Base-by-base conservation (phyloP, 2,113 vertebrate genomes). In the Columba janthina region DNA sequence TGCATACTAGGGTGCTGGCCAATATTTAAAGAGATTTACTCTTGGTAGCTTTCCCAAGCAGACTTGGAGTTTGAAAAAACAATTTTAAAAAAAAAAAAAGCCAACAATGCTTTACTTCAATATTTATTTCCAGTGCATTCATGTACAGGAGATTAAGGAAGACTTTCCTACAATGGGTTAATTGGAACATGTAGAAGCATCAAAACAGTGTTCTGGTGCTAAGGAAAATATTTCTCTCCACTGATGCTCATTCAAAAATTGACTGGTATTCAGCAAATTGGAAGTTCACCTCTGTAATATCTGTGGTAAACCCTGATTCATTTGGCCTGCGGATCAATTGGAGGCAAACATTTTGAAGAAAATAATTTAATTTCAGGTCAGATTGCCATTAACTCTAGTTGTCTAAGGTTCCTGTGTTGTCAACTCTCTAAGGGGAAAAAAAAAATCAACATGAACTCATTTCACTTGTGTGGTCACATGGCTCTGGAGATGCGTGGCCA, bases 31-130 rank as follows among this genome's bases (percentile, higher is more conserved):
- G 34, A 72, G 42, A 96, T 93, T 96, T 95, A 58, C 38, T 96
- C 42, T 57, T 91, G 84, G 60, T 82, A 54, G 16, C 42, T 85
- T 96, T 96, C 87, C 84, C 85, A 94, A 89, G 51, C n/a, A 72
- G 89, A 34, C 9, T 71, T 72, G 20, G 60, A 71, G n/a, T 67
- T 87, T 56, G 65, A 89, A 80, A 89, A 50, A 72, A 25, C 9
- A 56, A 24, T 42, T 86, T 6, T 6, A 16, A 42, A 22, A 60
- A 75, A 67, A 40, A 36, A 73, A 77, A 80, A 58, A 8, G 4
- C 51, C 12, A 44, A 36, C 82, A 84, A 67, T 17, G 6, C 3
- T 73, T 83, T 79, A 42, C 13, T 81, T 89, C 29, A 42, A 2
- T 60, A 10, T 74, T 84, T 84, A 71, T 89, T 89, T 87, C 51